These are phyloP conservation scores for Xanthia togata DNA, from an alignment of 2,888 invertebrate genomes.

Conservation along the genomic window DNA sequence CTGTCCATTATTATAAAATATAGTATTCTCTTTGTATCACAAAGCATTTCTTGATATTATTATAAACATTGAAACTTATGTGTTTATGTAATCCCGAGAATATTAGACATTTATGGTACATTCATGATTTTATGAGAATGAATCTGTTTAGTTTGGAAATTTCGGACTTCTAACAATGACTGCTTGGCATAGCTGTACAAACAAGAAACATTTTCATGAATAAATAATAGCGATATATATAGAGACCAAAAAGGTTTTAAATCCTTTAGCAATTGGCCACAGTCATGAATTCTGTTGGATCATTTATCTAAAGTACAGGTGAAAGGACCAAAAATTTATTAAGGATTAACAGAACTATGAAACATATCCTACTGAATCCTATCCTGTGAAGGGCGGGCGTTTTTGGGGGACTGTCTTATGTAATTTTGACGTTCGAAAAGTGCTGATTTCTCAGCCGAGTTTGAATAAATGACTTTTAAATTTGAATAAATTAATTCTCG, in stretches of 20 bases:
- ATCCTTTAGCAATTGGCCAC: neutral
- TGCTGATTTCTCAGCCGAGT: too few relatives aligned
- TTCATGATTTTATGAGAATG: conserved; percentile 21
- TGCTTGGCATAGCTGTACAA: neutral
- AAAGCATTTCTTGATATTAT: conserved; percentile 23
- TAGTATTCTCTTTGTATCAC: conserved; percentile 8
- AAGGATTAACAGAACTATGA: neutral
- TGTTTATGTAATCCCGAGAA: conserved; percentile 27
- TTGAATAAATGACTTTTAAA: too few relatives aligned
- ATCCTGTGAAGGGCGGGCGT: too few relatives aligned
- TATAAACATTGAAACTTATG: conserved; percentile 42
- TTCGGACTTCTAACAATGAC: conserved; percentile 21
- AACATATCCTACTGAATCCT: neutral
- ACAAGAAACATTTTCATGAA: conserved; percentile 16
- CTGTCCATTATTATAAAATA: conserved; percentile 21
- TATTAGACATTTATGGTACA: conserved; percentile 17
- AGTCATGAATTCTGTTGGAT: neutral
- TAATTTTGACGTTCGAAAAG: too few relatives aligned
- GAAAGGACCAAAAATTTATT: neutral
- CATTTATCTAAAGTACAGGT: neutral
- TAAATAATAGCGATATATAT: neutral
- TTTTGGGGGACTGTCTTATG: too few relatives aligned
- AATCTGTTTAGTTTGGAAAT: conserved; percentile 17
- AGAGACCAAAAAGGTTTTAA: neutral
- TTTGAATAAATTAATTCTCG: neutral